Evolutionary conservation across 1,140 invertebrate species (phyloP), one percentile per base, ranked within the genome.

Genomic region (Acromyrmex charruanus): DNA sequence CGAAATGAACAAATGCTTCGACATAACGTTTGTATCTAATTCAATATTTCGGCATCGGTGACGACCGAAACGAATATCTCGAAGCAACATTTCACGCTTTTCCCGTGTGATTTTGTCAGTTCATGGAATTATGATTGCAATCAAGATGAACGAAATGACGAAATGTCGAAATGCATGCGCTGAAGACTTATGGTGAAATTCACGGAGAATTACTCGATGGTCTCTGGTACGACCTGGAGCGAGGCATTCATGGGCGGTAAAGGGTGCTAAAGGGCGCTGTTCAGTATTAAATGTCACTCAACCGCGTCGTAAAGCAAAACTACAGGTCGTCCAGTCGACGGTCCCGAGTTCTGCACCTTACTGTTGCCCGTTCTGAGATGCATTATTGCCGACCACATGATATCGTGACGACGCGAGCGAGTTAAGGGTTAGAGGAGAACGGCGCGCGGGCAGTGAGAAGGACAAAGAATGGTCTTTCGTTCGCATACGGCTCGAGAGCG

Each of bases 271-370:
- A 94, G 92, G 92, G 88, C 87, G 89, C 85, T 90, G 89, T 91
- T 65, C 88, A 81, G 88, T 87, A 93, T 92, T 94, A 94, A 94
- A 93, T 91, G 93, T 94, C 93, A 92, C 91, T 94, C 93, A 92
- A 75, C 71, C 89, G 91, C 85, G 84, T 91, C 93, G 92, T 94
- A 94, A 94, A 94, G 91, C 92, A 93, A 94, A 93, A 92, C 92
- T 93, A 88, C 90, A 89, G 90, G 89, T 77, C 89, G 89, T 91
- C 84, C 91, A 91, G 93, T 92, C 91, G 91, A 91, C 90, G 92
- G 89, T 85, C 86, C 80, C 61, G 82, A 88, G 87, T 90, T 81
- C 84, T 77, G 88, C 90, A 90, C 89, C 87, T 91, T 87, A 69
- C 92, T 79, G 55, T 86, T 59, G 90, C 66, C 74, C 18, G 88